These are phyloP conservation scores for Macroglossus sobrinus DNA, from an alignment of 2,113 vertebrate species.

Conservation along the genomic window DNA sequence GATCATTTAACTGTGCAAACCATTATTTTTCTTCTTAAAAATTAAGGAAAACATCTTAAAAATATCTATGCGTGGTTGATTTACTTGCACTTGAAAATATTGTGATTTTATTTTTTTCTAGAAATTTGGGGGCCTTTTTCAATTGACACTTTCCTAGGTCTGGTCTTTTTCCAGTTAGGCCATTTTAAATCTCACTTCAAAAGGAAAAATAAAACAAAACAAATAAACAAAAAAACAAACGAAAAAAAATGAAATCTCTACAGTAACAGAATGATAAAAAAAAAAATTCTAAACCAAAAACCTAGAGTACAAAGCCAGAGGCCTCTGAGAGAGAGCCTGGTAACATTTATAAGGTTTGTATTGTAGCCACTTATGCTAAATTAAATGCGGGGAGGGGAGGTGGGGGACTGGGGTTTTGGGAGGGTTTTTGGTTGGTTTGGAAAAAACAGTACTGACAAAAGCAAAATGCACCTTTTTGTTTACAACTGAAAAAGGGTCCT, in stretches of 20 bases:
- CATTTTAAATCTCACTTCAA: slow-evolving; percentile 81
- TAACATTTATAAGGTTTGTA: slow-evolving; percentile 83
- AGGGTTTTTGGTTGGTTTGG: slow-evolving; percentile 74
- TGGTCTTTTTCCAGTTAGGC: slow-evolving; percentile 79
- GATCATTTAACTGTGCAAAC: slow-evolving; percentile 82
- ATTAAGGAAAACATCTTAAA: slow-evolving; percentile 75
- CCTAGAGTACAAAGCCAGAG: slow-evolving; percentile 79
- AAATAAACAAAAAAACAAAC: slow-evolving; percentile 62
- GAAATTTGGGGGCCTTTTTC: slow-evolving; percentile 90
- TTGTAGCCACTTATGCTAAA: slow-evolving; percentile 79
- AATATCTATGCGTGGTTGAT: slow-evolving; percentile 83
- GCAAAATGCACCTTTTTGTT: slow-evolving; percentile 86
- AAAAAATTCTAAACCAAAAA: slow-evolving; percentile 79
- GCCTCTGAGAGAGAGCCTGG: slow-evolving; percentile 79
- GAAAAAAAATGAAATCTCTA: slow-evolving; percentile 70
- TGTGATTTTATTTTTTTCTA: slow-evolving; percentile 86
- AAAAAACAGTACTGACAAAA: slow-evolving; percentile 78
- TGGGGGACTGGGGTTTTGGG: slow-evolving; percentile 63
- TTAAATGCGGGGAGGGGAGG: slow-evolving; percentile 68
- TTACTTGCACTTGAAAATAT: slow-evolving; percentile 87
- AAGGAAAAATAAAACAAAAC: slow-evolving; percentile 65
- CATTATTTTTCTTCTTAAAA: slow-evolving; percentile 77
- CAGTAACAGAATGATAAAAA: slow-evolving; percentile 76
- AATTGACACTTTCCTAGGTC: slow-evolving; percentile 82
- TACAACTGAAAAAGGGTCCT: slow-evolving; percentile 92